Evolutionary conservation across 2,888 invertebrate species (phyloP), one percentile per base, ranked within the genome.

Genomic region (Pseudococcus longispinus): DNA sequence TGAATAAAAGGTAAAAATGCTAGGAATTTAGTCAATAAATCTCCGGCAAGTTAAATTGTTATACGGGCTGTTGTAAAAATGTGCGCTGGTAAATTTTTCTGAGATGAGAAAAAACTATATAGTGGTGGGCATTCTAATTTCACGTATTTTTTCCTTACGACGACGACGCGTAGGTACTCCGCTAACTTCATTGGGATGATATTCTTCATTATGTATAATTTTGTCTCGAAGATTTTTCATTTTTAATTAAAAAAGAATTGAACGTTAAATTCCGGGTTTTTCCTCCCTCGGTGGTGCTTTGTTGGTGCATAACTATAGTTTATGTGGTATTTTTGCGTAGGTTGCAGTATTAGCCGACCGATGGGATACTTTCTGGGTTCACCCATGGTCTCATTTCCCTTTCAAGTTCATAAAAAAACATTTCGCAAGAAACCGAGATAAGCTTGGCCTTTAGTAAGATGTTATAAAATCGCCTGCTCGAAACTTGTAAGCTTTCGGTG

Each of bases 1-100:
- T 42, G 77, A 80, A 80, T 80, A 80, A 80, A 80, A 80, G 77
- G 77, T 80, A 80, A 42, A 80, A 80, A 80, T 42, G 77, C 42
- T 29, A 80, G 77, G 77, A 80, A 80, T 80, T 37, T 20, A 42
- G 77, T 80, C 77, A n/a, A 80, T 80, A 80, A 80, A 80, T 80
- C 77, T 80, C 77, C 70, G 70, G 70, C 29, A 70, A 70, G 70
- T 70, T 70, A 18, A 18, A 29, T 70, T 70, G 70, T 70, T 70
- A 70, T 70, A 70, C 70, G 70, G 70, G 70, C 29, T 60, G 65
- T 6, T n/a, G 29, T 29, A 70, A 70, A 70, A 70, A 70, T 70
- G 32, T 29, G 60, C 15, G 15, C 5, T 18, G 13, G 26, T 65
- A 65, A 65, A 65, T 26, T 65, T 65, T 65, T 26, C 55, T 1